Evolutionary conservation across 2,888 invertebrate genomes (phyloP).

Genomic region (Lepidonotus clava): DNA sequence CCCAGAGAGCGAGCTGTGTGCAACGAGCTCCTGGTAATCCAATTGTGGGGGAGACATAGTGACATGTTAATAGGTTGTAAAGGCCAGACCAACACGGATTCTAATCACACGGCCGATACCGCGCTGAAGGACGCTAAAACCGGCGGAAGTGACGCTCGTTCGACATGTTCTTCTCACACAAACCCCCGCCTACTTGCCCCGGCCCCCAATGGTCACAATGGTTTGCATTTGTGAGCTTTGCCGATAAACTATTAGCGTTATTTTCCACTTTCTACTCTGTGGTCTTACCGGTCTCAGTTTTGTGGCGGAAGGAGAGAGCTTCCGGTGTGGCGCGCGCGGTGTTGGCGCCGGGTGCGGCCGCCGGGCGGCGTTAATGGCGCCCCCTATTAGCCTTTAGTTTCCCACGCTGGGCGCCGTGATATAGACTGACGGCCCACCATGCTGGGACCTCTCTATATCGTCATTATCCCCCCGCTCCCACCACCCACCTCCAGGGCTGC

Average conservation of each 20-base stretch:
- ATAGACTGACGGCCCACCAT: not conserved
- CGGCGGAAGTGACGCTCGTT: too few relatives aligned
- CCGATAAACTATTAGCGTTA: too few relatives aligned
- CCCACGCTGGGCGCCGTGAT: not conserved
- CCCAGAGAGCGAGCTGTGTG: not conserved
- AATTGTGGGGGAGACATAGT: slow-evolving; percentile 35
- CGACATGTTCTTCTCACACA: too few relatives aligned
- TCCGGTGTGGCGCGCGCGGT: too few relatives aligned
- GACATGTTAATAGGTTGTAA: slow-evolving; percentile 48
- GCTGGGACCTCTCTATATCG: not conserved
- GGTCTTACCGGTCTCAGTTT: too few relatives aligned
- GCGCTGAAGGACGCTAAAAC: not conserved
- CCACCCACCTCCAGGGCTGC: not conserved
- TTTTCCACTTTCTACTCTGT: too few relatives aligned
- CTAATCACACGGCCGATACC: slow-evolving; percentile 5
- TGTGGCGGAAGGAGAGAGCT: too few relatives aligned
- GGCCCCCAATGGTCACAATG: too few relatives aligned
- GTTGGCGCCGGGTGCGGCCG: not conserved
- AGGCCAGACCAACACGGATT: slow-evolving; percentile 35
- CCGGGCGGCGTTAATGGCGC: not conserved
- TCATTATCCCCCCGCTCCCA: not conserved
- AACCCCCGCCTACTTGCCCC: too few relatives aligned
- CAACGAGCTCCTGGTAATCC: slow-evolving; percentile 25
- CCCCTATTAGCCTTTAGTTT: slow-evolving; percentile 31
- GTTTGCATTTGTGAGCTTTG: too few relatives aligned